Conservation (phyloP, 2,888 invertebrate species). For the Cheiracanthium punctorium region DNA sequence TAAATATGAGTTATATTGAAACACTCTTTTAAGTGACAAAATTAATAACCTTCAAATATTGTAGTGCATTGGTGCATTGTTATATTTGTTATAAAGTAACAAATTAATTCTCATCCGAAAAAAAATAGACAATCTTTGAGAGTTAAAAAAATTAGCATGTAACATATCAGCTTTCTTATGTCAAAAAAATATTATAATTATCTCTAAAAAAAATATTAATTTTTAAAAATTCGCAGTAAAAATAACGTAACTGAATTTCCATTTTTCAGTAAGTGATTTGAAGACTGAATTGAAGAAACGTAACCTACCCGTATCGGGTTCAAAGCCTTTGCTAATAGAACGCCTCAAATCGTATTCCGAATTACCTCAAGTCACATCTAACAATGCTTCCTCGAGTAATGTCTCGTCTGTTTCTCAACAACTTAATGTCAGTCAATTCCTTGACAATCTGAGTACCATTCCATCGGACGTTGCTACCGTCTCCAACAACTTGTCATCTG, state of each 20-base stretch:
- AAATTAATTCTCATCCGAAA: no score
- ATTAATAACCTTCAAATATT: no score
- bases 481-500: not conserved
- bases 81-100: no score
- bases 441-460: conserved; percentile 51
- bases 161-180: no score
- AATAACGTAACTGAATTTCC: conserved; percentile 14
- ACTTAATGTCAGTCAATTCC: conserved; percentile 24
- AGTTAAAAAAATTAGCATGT: no score
- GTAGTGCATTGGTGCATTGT: no score
- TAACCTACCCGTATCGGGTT: conserved; percentile 94
- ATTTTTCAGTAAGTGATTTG: conserved; percentile 85
- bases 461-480: not conserved
- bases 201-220: no score
- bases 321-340: conserved; percentile 95
- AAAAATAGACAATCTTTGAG: no score
- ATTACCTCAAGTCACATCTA: conserved; percentile 37
- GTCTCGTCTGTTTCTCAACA: not conserved
- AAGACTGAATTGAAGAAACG: conserved; percentile 95
- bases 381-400: not conserved
- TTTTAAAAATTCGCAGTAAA: no score
- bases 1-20: no score
- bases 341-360: conserved; percentile 83
- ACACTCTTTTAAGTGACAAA: no score
- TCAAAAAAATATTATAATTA: no score